A percentile compares a stretch with the other conserved stretches of the same genome.
phyloP scores from a whole-genome alignment of 2,797 vertebrate genomes.

The Falco naumanni region DNA sequence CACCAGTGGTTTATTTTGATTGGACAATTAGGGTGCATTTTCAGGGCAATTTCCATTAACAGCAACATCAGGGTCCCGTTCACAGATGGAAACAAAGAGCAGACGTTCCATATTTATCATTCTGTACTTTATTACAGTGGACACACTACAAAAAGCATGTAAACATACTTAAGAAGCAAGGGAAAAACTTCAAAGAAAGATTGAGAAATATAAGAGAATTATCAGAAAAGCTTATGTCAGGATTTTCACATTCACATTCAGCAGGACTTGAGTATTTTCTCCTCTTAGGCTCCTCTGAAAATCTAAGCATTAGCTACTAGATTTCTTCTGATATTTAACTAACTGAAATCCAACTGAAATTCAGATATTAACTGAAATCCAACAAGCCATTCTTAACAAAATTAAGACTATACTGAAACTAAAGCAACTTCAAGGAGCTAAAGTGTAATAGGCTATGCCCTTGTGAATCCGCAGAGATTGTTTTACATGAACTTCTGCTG shows the following conservation, averaged over 20 bases:
- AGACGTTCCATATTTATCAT: conserved; percentile 43
- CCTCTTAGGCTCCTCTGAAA: background rate
- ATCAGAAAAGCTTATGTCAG: background rate
- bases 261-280: background rate
- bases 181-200: background rate
- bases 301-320: background rate
- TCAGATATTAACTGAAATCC: background rate
- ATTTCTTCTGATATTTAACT: background rate
- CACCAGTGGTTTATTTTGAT: conserved; percentile 25
- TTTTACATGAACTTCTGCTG: background rate
- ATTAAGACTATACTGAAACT: background rate
- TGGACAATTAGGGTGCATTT: conserved; percentile 14
- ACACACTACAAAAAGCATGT: background rate
- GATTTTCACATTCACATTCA: background rate
- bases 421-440: background rate
- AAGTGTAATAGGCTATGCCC: background rate
- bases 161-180: background rate
- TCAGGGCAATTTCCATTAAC: conserved; percentile 30
- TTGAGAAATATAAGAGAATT: background rate
- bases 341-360: background rate
- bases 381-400: background rate
- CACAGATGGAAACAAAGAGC: conserved; percentile 33
- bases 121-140: conserved; percentile 41
- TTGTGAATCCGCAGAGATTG: background rate
- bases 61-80: background rate